These are phyloP conservation scores for Platichthys flesus DNA, from an alignment of 2,113 vertebrate genomes.

Conservation along the genomic window DNA sequence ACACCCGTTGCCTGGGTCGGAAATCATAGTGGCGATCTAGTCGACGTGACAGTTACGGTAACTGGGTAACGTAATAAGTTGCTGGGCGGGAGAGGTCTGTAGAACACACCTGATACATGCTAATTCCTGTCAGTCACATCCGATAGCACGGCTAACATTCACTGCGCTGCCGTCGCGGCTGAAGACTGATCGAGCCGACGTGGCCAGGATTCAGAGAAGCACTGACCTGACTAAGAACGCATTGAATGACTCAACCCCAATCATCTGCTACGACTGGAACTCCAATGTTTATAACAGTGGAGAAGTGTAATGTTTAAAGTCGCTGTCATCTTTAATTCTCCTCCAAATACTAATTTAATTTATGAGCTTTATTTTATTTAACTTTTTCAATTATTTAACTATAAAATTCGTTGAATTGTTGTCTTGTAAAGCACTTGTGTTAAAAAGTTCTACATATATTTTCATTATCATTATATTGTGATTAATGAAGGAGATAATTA, in stretches of 20 bases:
- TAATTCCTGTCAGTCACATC: constrained; percentile 79
- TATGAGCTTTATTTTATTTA: no score
- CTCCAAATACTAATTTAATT: no score
- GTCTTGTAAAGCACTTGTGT: no score
- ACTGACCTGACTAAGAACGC: not conserved
- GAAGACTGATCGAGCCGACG: constrained; percentile 35
- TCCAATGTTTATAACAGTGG: not conserved
- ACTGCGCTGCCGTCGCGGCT: constrained; percentile 39
- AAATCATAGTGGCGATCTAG: constrained; percentile 73
- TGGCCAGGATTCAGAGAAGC: constrained; percentile 24
- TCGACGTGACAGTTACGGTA: constrained; percentile 74
- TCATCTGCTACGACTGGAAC: no score
- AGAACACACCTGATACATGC: constrained; percentile 83
- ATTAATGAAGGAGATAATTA: not conserved
- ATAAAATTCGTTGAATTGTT: no score
- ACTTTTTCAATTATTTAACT: no score
- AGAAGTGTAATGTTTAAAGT: no score
- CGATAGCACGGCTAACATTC: constrained; percentile 71
- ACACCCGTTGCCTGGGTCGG: constrained; percentile 60
- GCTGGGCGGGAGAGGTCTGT: constrained; percentile 71
- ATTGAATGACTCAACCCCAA: not conserved
- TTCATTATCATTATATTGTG: no score
- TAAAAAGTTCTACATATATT: no score
- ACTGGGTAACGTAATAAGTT: constrained; percentile 79
- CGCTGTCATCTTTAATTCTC: no score